Conservation (phyloP, 2,888 invertebrate species). For the Nasonia oneida region DNA sequence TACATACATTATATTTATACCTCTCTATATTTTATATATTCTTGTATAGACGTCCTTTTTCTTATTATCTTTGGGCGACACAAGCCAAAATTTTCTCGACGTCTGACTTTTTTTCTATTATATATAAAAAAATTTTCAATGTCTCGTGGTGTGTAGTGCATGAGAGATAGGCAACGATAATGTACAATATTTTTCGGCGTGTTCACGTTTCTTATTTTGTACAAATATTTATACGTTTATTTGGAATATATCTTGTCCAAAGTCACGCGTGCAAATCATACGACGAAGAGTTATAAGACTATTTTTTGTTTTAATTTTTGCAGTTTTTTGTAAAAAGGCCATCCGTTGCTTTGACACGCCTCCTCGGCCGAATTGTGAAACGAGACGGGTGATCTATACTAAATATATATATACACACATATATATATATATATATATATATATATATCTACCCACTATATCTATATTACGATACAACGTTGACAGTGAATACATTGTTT, state of each 20-base stretch:
- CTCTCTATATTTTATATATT: constrained; percentile 39
- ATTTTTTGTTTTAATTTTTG: constrained; percentile 62
- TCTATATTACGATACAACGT: constrained; percentile 20
- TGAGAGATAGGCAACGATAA: constrained; percentile 63
- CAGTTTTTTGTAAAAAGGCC: constrained; percentile 57
- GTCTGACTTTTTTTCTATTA: constrained; percentile 23
- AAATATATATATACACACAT: no score
- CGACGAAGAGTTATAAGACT: constrained; percentile 28
- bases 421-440: constrained; percentile 12
- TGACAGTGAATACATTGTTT: constrained; percentile 43
- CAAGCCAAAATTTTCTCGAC: constrained; percentile 52
- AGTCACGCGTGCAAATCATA: neutral
- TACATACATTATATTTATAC: constrained; percentile 40
- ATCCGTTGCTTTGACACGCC: constrained; percentile 34
- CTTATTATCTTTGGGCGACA: constrained; percentile 63
- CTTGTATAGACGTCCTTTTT: constrained; percentile 24
- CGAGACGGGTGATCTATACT: constrained; percentile 14
- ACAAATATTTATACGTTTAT: neutral
- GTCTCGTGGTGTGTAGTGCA: constrained; percentile 69
- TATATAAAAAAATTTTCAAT: constrained; percentile 42
- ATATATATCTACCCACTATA: constrained; percentile 23
- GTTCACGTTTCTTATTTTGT: constrained; percentile 13
- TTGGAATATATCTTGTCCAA: neutral
- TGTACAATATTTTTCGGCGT: constrained; percentile 38
- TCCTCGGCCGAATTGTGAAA: constrained; percentile 33